A percentile compares a stretch with the other conserved stretches of the same genome.
Conservation (phyloP, 2,888 invertebrate genomes). For the Thymelicus acteon region DNA sequence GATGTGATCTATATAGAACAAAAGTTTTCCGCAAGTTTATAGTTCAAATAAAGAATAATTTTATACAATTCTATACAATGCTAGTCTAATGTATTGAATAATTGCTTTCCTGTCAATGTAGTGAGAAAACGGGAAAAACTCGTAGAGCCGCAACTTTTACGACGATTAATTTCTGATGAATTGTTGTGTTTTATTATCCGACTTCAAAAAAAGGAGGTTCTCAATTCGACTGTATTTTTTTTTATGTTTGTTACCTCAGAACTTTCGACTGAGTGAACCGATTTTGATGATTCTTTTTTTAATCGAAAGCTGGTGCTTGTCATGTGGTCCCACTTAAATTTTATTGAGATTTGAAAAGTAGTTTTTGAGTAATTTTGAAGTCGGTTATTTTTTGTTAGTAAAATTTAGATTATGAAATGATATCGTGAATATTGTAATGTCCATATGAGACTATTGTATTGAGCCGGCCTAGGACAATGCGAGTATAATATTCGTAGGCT, state of each 20-base stretch:
- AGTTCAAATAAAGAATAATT: not conserved
- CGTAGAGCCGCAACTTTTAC: constrained; percentile 39
- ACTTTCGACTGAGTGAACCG: too few species aligned
- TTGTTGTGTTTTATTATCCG: constrained; percentile 14
- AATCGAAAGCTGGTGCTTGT: too few species aligned
- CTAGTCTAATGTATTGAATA: not conserved
- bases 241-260: too few species aligned
- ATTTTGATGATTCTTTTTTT: too few species aligned
- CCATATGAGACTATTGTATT: not conserved
- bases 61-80: not conserved
- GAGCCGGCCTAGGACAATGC: constrained; percentile 46
- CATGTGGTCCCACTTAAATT: too few species aligned
- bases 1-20: not conserved
- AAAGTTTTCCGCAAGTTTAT: not conserved
- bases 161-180: constrained; percentile 10
- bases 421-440: not conserved
- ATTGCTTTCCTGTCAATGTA: constrained; percentile 9
- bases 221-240: too few species aligned
- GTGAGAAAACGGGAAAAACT: constrained; percentile 36
- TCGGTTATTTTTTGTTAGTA: too few species aligned
- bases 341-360: too few species aligned
- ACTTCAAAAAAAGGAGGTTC: too few species aligned
- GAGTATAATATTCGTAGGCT: constrained; percentile 34
- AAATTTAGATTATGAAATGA: too few species aligned
- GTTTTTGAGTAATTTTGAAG: too few species aligned